Percentiles rank a stretch among this genome's conserved stretches.
phyloP scores from a whole-genome alignment of 1,140 invertebrate species.

The Megalopta genalis region DNA sequence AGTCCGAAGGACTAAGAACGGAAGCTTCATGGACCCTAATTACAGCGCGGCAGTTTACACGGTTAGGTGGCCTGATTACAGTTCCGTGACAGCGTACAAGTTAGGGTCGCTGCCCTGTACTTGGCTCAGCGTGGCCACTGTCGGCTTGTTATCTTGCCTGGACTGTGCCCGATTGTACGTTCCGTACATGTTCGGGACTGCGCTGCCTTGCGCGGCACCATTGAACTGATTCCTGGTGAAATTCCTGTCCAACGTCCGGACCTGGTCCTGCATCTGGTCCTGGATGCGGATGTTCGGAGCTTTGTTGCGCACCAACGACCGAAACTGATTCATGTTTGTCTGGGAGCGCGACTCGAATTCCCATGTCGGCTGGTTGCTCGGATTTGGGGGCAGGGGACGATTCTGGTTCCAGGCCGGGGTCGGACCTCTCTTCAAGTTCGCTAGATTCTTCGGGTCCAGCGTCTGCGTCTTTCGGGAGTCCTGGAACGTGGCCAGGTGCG shows the following conservation, averaged over 20 bases:
- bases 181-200: slow-evolving; percentile 79
- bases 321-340: slow-evolving; percentile 79
- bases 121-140: slow-evolving; percentile 76
- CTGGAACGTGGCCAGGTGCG: slow-evolving; percentile 78
- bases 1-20: no score
- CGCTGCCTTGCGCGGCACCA: slow-evolving; percentile 71
- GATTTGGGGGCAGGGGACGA: slow-evolving; percentile 74
- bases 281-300: slow-evolving; percentile 74
- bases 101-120: slow-evolving; percentile 79
- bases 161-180: slow-evolving; percentile 76
- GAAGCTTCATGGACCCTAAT: background rate
- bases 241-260: slow-evolving; percentile 77
- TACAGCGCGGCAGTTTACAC: slow-evolving; percentile 1
- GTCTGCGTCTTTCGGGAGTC: slow-evolving; percentile 78
- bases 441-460: slow-evolving; percentile 77
- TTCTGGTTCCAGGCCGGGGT: slow-evolving; percentile 77
- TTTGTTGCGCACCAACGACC: slow-evolving; percentile 77
- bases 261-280: slow-evolving; percentile 77
- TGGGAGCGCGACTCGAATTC: slow-evolving; percentile 78
- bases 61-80: slow-evolving; percentile 63
- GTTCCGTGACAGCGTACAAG: slow-evolving; percentile 78
- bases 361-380: slow-evolving; percentile 72
- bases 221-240: slow-evolving; percentile 76
- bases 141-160: slow-evolving; percentile 72
- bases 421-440: slow-evolving; percentile 75